Evolutionary conservation across 2,888 invertebrate genomes (phyloP), one percentile per base, ranked within the genome.

Genomic region (Cheilosia vernalis): DNA sequence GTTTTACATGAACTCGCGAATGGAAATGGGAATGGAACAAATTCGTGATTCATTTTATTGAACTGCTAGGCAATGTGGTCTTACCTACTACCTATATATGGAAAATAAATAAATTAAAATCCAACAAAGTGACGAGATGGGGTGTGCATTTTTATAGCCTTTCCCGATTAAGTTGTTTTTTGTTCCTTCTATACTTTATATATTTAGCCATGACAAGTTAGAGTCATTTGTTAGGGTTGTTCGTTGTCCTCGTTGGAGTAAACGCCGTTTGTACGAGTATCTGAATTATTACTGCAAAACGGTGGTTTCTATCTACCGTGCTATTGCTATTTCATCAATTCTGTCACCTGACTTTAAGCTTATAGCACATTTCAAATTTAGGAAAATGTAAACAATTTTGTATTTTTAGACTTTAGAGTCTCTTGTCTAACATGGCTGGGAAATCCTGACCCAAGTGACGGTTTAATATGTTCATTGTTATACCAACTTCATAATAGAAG

Each of bases 1-100:
- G 37, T 77, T 69, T 47, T 47, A 47, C 77, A 77, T 77, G 77
- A 55, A 77, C 42, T 47, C 42, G 58, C 44, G 15, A 24, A 53
- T 51, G 40, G 58, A 21, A 49, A 40, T 15, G 37, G 27, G 37
- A 74, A 77, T 60, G 60, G 53, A 67, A 61, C 60, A 67, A 10
- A 3, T 47, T 47, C 61, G 69, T 77, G 77, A 77, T 69, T 77
- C 69, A 63, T 76, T 44, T 44, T 15, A 15, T n/a, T 44, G 17
- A 49, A 21, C 21, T 49, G 19, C 9, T 9, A 21, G 49, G 1
- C 13, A 21, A 49, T 21, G 49, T 4, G 9, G 17, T 49, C 4
- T 21, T 19, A 21, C 3, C 0, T 7, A 4, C 19, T 21, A 21
- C 19, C n/a, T 47, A 21, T 47, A 19, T 47, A 47, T 19, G 21